Conservation (phyloP, 2,113 vertebrate genomes). For the Mionectes macconnelli region DNA sequence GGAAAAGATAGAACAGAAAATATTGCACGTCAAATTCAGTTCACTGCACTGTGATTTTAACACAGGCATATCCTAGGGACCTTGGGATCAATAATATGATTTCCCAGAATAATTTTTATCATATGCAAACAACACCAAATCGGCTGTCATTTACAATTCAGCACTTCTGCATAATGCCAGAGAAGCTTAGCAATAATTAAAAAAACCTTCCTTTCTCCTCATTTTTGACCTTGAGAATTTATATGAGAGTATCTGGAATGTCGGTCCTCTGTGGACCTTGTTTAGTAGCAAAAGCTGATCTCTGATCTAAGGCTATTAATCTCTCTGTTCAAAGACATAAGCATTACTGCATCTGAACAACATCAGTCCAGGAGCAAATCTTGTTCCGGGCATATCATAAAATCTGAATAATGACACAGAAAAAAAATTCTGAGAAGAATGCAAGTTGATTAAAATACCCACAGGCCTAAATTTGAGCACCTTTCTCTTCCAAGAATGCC, state of each 20-base stretch:
- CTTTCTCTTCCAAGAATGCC: background rate
- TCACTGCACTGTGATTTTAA: conserved; percentile 12
- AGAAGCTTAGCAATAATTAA: conserved; percentile 15
- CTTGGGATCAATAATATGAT: conserved; percentile 34
- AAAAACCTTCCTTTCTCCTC: background rate
- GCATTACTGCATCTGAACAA: background rate
- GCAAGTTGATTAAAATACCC: background rate
- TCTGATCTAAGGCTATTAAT: background rate
- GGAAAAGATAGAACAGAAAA: conserved; percentile 10
- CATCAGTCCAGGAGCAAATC: background rate
- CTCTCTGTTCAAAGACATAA: background rate
- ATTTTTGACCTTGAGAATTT: conserved; percentile 8
- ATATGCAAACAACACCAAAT: background rate
- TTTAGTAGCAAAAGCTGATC: background rate
- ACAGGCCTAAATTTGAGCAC: background rate
- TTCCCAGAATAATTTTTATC: conserved; percentile 23
- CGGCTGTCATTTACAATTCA: background rate
- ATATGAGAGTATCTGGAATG: background rate
- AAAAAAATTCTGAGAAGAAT: background rate
- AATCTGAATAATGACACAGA: background rate
- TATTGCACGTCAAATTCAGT: background rate
- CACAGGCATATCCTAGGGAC: background rate
- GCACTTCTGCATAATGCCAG: background rate
- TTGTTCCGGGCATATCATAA: background rate
- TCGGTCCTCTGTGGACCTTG: background rate